Conservation (phyloP, 2,888 invertebrate species). For the Tachina grossa region DNA sequence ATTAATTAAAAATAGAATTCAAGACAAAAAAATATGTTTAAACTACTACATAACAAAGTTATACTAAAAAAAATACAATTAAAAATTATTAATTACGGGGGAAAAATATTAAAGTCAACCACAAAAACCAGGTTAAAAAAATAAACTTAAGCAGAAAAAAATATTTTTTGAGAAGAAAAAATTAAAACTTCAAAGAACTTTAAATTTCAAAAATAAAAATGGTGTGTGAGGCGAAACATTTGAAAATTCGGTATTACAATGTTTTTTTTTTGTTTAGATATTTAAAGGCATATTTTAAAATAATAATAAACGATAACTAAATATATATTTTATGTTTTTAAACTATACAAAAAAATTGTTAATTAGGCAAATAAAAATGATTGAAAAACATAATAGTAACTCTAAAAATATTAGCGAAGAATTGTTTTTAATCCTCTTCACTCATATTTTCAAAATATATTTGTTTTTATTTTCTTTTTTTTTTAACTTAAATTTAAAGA, state of each 20-base stretch:
- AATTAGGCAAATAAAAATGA: slow-evolving; percentile 76
- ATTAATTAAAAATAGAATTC: slow-evolving; percentile 69
- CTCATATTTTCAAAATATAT: slow-evolving; percentile 35
- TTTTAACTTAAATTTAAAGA: slow-evolving; percentile 62
- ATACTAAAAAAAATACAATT: slow-evolving; percentile 69
- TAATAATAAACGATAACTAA: slow-evolving; percentile 70
- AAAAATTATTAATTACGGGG: slow-evolving; percentile 64
- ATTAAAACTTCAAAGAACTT: slow-evolving; percentile 58
- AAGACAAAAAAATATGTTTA: slow-evolving; percentile 67
- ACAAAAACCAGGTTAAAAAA: slow-evolving; percentile 68
- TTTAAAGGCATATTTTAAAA: slow-evolving; percentile 62
- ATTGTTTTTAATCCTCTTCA: slow-evolving; percentile 22
- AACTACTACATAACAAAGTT: slow-evolving; percentile 70
- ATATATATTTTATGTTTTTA: slow-evolving; percentile 72
- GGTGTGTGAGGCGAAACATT: slow-evolving; percentile 83
- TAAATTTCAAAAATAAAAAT: slow-evolving; percentile 65
- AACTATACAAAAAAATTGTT: slow-evolving; percentile 72
- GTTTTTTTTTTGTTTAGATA: slow-evolving; percentile 63
- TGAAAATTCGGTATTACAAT: slow-evolving; percentile 83
- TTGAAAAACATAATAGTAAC: slow-evolving; percentile 45
- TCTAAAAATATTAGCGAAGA: slow-evolving; percentile 54
- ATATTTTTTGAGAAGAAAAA: slow-evolving; percentile 42
- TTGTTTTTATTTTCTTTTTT: slow-evolving; percentile 38
- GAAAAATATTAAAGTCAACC: slow-evolving; percentile 64
- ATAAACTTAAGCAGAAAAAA: slow-evolving; percentile 52